These are phyloP conservation scores for Prolemur simus DNA, from an alignment of 2,113 vertebrate genomes.

Conservation along the genomic window DNA sequence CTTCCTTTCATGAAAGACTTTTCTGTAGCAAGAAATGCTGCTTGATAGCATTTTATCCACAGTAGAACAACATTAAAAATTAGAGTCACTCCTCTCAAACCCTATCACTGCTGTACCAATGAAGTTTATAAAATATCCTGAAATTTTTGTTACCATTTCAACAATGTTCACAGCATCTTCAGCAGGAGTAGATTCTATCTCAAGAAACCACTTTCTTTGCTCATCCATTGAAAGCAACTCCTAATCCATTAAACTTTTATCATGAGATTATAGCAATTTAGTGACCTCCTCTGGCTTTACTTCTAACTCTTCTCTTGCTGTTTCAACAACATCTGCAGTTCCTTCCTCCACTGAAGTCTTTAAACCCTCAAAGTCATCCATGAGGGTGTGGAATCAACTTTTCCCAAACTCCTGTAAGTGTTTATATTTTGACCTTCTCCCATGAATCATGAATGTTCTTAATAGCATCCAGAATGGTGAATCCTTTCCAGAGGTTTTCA, in stretches of 20 bases:
- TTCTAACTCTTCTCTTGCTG: background rate
- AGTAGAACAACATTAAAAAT: background rate
- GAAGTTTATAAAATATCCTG: background rate
- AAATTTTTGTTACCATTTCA: background rate
- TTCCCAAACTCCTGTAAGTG: background rate
- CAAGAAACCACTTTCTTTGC: background rate
- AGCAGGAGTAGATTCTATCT: background rate
- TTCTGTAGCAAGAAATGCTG: background rate
- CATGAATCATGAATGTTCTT: background rate
- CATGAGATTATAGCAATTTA: background rate
- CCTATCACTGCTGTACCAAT: background rate
- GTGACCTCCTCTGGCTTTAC: background rate
- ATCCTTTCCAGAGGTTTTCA: background rate
- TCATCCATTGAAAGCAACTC: background rate
- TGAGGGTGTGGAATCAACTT: background rate
- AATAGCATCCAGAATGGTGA: background rate
- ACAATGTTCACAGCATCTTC: background rate
- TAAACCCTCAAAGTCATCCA: background rate
- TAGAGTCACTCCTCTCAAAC: background rate
- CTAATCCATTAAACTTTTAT: background rate
- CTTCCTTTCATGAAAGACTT: background rate
- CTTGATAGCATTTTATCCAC: background rate
- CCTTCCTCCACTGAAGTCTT: background rate
- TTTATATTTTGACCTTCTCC: background rate
- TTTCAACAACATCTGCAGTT: background rate